Conservation (phyloP, 2,797 vertebrate genomes). For the Eulemur coronatus region DNA sequence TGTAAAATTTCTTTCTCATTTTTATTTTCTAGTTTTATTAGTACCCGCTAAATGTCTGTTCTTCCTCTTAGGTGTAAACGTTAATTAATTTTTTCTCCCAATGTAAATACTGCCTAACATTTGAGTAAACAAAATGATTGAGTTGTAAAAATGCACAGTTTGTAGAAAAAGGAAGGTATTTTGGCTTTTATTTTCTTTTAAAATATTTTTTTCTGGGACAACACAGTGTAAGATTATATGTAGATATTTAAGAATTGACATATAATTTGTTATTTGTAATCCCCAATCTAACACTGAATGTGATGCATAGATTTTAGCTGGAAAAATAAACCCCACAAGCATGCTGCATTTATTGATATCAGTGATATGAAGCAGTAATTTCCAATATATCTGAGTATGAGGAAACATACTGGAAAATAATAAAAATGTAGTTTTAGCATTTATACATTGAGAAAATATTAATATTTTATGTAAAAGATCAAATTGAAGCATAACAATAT, state of each 20-base stretch:
- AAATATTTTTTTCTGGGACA: slow-evolving; percentile 45
- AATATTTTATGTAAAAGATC: neutral
- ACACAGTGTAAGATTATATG: neutral
- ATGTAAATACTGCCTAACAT: neutral
- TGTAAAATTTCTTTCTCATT: neutral
- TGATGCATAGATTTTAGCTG: neutral
- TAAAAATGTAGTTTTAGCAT: neutral
- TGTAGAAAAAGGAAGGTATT: neutral
- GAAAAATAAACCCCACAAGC: neutral
- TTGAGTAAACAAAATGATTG: neutral
- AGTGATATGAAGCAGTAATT: neutral
- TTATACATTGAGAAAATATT: neutral
- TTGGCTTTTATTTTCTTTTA: slow-evolving; percentile 43
- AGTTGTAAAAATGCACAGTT: slow-evolving; percentile 19
- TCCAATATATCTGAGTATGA: neutral
- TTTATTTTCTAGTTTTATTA: neutral
- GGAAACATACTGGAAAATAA: neutral
- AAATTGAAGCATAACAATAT: neutral
- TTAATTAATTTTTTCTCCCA: neutral
- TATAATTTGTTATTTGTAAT: slow-evolving; percentile 43
- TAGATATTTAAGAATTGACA: neutral
- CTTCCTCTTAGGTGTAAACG: rapidly evolving
- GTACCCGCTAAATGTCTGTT: neutral
- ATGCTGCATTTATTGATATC: neutral
- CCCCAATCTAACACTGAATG: neutral